A percentile compares a stretch with the other conserved stretches of the same genome.
phyloP scores from a whole-genome alignment of 37 sponge, comb jelly and placozoan genomes.

The Axinella damicornis region DNA sequence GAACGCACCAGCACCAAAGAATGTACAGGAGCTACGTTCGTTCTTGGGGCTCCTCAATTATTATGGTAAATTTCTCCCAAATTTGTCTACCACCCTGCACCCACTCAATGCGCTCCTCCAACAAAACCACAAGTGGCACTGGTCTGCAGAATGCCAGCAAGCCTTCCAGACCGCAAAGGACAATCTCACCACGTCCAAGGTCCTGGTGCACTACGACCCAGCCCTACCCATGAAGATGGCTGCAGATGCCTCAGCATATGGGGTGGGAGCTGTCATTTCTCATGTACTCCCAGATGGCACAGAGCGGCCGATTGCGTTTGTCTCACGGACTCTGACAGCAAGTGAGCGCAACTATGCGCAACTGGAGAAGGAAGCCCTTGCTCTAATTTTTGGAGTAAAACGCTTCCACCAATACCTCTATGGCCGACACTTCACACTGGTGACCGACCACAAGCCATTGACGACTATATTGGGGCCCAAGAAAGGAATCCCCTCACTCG shows the following conservation, averaged over 20 bases:
- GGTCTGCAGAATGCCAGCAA: conserved; percentile 14
- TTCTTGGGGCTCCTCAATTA: conserved; percentile 45
- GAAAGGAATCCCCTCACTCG: not conserved
- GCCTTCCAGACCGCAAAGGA: conserved; percentile 30
- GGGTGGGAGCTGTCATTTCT: conserved; percentile 58
- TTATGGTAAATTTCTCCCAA: conserved; percentile 55
- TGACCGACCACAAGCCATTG: conserved; percentile 10
- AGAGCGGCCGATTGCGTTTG: conserved; percentile 52
- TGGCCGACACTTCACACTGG: not conserved
- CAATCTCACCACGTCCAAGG: conserved; percentile 2
- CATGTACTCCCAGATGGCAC: conserved; percentile 45
- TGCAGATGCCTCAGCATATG: conserved; percentile 56
- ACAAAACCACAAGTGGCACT: conserved; percentile 14
- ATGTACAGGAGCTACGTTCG: conserved; percentile 42
- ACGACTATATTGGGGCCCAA: not conserved
- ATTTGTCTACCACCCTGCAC: conserved; percentile 14
- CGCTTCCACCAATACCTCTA: not conserved
- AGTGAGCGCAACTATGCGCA: conserved; percentile 32
- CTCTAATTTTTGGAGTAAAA: not conserved
- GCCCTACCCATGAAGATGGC: conserved; percentile 25
- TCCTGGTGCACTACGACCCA: conserved; percentile 54
- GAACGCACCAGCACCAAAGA: conserved; percentile 37
- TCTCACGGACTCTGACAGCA: conserved; percentile 24
- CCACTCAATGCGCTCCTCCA: conserved; percentile 49
- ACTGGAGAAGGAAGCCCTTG: conserved; percentile 15